Base-by-base conservation (phyloP, 2,113 vertebrate genomes). In the Setophaga kirtlandii region DNA sequence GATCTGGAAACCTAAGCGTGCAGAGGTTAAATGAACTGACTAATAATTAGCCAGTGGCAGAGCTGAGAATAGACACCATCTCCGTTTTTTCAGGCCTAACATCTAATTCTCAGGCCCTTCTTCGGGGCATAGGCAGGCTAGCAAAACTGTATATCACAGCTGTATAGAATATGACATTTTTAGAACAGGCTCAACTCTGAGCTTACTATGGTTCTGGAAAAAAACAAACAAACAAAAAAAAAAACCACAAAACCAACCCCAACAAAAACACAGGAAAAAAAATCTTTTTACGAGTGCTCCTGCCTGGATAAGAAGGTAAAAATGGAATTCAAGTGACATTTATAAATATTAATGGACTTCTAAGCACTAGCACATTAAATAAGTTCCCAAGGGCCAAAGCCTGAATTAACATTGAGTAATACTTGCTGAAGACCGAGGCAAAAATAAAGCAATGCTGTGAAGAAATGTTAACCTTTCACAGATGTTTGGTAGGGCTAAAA, bases 161-260 rank as follows among this genome's bases (percentile, higher is more conserved):
- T 93, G 30, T 91, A 92, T 28, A 74, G 39, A 80, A 49, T 20
- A 77, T 68, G 94, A 96, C 96, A 88, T 93, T 95, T 95, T 86
- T 83, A 94, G 94, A 93, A 85, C 82, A 95, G 44, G 28, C 68
- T 95, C 47, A 92, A 90, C 31, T 15, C 59, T 70, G 30, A 84
- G 69, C 19, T 93, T 95, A 73, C 4, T 60, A 30, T 15, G 58
- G n/a, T 49, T 76, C 15, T 62, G 10, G 23, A 49, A 56, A 87
- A 75, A 83, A 65, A 64, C 19, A 21, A 22, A 55, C 20, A 13
- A 6, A 56, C 8, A 37, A 37, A 37, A 64, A 22, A 21, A 14
- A 55, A 31, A 13, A 4, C 52, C 25, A 16, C 8, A 64, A 69
- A 63, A 13, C 19, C 3, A 16, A 62, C 55, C 5, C 19, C 2